Evolutionary conservation across 2,888 invertebrate species (phyloP).

Genomic region (Punctoribates punctum): DNA sequence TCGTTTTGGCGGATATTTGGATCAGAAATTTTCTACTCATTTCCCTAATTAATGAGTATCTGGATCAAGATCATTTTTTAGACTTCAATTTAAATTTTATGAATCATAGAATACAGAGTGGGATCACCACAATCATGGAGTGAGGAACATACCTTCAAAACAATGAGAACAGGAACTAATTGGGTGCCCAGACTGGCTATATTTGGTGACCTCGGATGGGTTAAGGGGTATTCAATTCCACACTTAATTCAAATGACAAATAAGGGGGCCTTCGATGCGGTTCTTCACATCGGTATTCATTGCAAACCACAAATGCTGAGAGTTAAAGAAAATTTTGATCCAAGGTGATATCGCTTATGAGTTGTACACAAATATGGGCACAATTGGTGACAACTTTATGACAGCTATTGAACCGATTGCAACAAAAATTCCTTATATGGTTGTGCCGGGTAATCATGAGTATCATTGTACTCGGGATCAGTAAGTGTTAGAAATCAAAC

Average conservation of each 20-base stretch:
- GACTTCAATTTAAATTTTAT: not conserved
- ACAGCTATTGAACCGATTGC: constrained; percentile 51
- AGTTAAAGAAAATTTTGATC: not conserved
- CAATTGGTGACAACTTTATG: constrained; percentile 51
- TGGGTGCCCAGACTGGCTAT: constrained; percentile 45
- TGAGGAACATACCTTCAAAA: constrained; percentile 42
- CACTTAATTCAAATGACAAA: constrained; percentile 41
- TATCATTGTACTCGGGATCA: constrained; percentile 85
- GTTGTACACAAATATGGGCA: constrained; percentile 50
- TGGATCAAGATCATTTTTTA: not conserved
- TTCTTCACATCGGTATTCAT: constrained; percentile 46
- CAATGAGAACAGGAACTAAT: constrained; percentile 42
- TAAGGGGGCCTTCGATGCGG: constrained; percentile 40
- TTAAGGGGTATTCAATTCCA: constrained; percentile 43
- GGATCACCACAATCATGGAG: constrained; percentile 41
- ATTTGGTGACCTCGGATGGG: constrained; percentile 46
- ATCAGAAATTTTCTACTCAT: not conserved
- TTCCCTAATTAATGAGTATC: not conserved
- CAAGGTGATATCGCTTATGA: constrained; percentile 53
- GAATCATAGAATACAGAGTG: constrained; percentile 12
- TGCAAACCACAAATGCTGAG: not conserved
- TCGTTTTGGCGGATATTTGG: not conserved
- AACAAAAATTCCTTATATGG: constrained; percentile 52
- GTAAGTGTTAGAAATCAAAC: constrained; percentile 74
- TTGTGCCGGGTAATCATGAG: constrained; percentile 73